Evolutionary conservation across 1,140 invertebrate genomes (phyloP).

Genomic region (Stegodyphus mimosarum): DNA sequence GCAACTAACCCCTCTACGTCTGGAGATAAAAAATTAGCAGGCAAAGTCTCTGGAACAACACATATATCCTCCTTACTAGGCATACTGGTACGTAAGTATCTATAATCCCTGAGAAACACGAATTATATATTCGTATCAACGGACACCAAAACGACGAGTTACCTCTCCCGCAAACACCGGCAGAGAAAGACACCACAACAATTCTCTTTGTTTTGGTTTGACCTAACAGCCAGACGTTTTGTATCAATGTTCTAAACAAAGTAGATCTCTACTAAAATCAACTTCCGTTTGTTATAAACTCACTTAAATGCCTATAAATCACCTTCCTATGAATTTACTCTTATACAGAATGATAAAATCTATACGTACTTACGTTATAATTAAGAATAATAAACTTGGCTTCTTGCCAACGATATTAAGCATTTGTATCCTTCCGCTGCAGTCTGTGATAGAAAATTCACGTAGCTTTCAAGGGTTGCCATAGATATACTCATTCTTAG

Average conservation of each 20-base stretch:
- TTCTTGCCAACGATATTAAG: slow-evolving; percentile 11
- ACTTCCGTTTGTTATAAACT: too few species aligned
- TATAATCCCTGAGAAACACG: slow-evolving; percentile 22
- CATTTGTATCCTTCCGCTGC: slow-evolving; percentile 33
- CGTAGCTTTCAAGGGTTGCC: slow-evolving; percentile 41
- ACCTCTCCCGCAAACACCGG: slow-evolving; percentile 3
- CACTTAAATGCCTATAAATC: too few species aligned
- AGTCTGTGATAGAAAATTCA: slow-evolving; percentile 32
- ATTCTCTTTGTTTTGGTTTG: slow-evolving; percentile 45
- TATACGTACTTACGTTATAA: too few species aligned
- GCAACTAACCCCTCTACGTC: slow-evolving; percentile 77
- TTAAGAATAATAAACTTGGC: slow-evolving; percentile 7
- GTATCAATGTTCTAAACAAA: slow-evolving; percentile 53
- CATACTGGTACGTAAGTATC: slow-evolving; percentile 22
- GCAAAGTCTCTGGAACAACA: slow-evolving; percentile 14
- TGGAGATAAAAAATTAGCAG: slow-evolving; percentile 22
- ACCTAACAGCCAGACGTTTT: slow-evolving; percentile 8
- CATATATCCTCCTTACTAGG: slow-evolving; percentile 52
- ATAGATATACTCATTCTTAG: slow-evolving; percentile 37
- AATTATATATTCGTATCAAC: not conserved
- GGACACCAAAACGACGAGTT: not conserved
- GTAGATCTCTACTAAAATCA: slow-evolving; percentile 2
- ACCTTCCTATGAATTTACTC: too few species aligned
- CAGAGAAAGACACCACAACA: slow-evolving; percentile 44
- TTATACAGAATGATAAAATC: too few species aligned